Evolutionary conservation across 2,888 invertebrate genomes (phyloP).

Genomic region (Dynastes maya): DNA sequence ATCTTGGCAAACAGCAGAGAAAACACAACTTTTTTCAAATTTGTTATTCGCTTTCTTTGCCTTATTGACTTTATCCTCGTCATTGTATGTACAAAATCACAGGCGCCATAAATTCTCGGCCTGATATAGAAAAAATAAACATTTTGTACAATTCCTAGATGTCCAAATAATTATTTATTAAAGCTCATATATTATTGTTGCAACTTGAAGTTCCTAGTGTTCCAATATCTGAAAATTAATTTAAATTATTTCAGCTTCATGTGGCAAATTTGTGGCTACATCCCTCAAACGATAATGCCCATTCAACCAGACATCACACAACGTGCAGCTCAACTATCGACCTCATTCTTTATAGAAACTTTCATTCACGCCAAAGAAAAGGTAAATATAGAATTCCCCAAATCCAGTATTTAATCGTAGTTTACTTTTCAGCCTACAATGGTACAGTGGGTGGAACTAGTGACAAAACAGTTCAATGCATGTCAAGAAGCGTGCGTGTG

Average conservation of each 20-base stretch:
- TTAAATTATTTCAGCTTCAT: constrained; percentile 81
- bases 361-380: constrained; percentile 98
- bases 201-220: too few species aligned
- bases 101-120: too few species aligned
- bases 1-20: too few species aligned
- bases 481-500: constrained; percentile 92
- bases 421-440: constrained; percentile 83
- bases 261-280: constrained; percentile 96
- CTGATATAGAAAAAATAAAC: too few species aligned
- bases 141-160: too few species aligned
- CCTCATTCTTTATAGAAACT: constrained; percentile 96
- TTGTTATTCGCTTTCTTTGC: too few species aligned
- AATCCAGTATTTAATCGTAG: constrained; percentile 46
- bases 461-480: constrained; percentile 95
- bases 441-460: constrained; percentile 94
- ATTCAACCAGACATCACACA: constrained; percentile 86
- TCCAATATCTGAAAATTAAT: too few species aligned
- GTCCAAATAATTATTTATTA: too few species aligned
- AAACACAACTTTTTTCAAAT: too few species aligned
- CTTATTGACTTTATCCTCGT: too few species aligned
- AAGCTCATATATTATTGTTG: too few species aligned
- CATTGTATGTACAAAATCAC: too few species aligned
- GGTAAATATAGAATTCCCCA: constrained; percentile 69
- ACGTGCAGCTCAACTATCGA: constrained; percentile 89
- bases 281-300: constrained; percentile 90